phyloP scores from a whole-genome alignment of 2,797 vertebrate species.

The Artibeus lituratus region DNA sequence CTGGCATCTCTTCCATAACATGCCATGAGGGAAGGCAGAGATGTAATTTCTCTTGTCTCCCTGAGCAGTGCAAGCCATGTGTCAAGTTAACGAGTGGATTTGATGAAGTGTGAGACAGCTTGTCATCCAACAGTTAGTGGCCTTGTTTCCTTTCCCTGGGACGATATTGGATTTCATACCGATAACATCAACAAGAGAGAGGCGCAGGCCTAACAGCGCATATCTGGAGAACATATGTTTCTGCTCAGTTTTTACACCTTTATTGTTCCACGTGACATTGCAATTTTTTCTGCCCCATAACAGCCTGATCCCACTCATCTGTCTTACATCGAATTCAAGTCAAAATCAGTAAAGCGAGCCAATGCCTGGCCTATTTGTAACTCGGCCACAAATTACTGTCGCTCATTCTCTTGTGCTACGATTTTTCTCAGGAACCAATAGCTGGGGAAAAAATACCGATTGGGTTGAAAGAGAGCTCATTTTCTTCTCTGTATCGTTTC shows the following conservation, averaged over 20 bases:
- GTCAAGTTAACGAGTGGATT: background rate
- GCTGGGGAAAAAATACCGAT: background rate
- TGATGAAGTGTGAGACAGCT: slow-evolving; percentile 5
- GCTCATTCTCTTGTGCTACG: background rate
- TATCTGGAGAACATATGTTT: slow-evolving; percentile 63
- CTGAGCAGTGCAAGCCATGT: background rate
- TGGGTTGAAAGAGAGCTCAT: background rate
- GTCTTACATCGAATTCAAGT: slow-evolving; percentile 52
- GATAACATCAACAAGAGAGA: slow-evolving; percentile 25
- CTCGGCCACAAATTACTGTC: background rate
- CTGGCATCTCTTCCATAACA: background rate
- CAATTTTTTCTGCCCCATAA: background rate
- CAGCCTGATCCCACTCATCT: background rate
- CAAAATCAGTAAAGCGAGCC: background rate
- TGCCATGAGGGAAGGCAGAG: background rate
- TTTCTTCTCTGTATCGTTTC: background rate
- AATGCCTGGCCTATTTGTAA: background rate
- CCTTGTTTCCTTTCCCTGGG: slow-evolving; percentile 45
- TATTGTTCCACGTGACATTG: slow-evolving; percentile 9
- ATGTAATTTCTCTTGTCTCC: background rate
- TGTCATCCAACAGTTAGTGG: slow-evolving; percentile 21
- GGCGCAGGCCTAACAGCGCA: slow-evolving; percentile 42
- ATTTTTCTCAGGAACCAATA: background rate
- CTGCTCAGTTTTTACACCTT: slow-evolving; percentile 59
- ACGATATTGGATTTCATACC: slow-evolving; percentile 40